phyloP scores from a whole-genome alignment of 2,797 vertebrate species.

The Phalloptychus januarius region DNA sequence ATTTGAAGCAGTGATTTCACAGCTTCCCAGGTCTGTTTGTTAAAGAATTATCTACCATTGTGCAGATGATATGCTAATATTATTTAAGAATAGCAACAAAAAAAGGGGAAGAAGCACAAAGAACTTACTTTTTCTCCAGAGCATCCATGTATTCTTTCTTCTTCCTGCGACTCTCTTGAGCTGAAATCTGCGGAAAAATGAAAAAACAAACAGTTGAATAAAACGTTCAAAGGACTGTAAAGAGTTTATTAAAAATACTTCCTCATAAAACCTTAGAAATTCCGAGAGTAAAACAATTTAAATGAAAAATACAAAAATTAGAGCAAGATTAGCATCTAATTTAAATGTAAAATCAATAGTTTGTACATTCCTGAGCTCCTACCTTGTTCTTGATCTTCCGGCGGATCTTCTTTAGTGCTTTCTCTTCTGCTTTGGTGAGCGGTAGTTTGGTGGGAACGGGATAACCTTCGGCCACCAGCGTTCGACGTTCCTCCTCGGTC shows the following conservation, averaged over 20 bases:
- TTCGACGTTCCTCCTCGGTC: slow-evolving; percentile 97
- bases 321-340: background rate
- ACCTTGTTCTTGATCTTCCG: slow-evolving; percentile 99
- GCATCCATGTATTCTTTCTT: slow-evolving; percentile 99
- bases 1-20: background rate
- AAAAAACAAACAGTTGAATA: background rate
- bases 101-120: background rate
- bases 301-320: background rate
- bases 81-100: background rate
- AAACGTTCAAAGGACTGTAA: background rate
- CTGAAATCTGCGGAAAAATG: slow-evolving; percentile 87
- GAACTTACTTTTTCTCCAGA: slow-evolving; percentile 94
- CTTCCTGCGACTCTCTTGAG: slow-evolving; percentile 98
- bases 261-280: background rate
- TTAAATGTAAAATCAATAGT: background rate
- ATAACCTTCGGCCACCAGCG: slow-evolving; percentile 95
- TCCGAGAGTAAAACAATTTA: background rate
- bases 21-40: background rate
- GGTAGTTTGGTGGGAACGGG: slow-evolving; percentile 96
- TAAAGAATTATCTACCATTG: background rate
- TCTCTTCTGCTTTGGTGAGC: slow-evolving; percentile 95
- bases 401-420: slow-evolving; percentile 97
- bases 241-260: background rate
- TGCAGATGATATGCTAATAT: background rate
- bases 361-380: background rate